Conservation (phyloP, 2,113 vertebrate species). For the Spilogale gracilis region DNA sequence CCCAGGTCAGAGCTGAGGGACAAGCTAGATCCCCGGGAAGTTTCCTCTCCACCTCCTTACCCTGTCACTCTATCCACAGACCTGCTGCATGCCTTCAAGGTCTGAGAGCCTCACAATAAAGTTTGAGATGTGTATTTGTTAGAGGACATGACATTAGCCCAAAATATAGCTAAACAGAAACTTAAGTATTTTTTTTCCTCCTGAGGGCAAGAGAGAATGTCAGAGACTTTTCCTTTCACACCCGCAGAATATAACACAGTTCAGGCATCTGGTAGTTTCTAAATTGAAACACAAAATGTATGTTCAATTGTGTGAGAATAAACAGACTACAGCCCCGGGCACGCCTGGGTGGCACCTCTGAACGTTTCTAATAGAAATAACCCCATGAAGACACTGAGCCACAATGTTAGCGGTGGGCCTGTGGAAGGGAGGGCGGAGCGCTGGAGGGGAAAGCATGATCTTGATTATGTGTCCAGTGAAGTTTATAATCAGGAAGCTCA, state of each 20-base stretch:
- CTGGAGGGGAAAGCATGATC: not conserved
- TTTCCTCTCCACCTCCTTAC: too few species aligned
- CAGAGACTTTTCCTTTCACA: not conserved
- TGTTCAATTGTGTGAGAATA: not conserved
- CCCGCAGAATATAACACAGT: not conserved
- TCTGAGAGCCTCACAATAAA: not conserved
- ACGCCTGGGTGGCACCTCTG: not conserved
- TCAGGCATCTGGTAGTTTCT: constrained; percentile 10
- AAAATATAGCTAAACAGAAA: not conserved
- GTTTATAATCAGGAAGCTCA: not conserved
- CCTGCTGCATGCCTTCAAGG: not conserved
- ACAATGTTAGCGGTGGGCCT: fast-evolving
- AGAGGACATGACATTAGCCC: not conserved
- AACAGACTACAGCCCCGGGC: not conserved
- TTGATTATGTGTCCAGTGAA: not conserved
- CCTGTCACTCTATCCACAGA: not conserved
- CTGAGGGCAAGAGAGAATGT: constrained; percentile 1
- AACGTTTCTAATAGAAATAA: not conserved
- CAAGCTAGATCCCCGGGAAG: not conserved
- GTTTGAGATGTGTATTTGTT: not conserved
- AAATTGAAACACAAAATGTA: constrained; percentile 48
- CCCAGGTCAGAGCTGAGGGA: not conserved
- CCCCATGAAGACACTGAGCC: not conserved
- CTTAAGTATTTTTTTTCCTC: not conserved
- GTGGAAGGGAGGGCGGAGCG: not conserved